These are phyloP conservation scores for Erythrolamprus reginae DNA, from an alignment of 2,113 vertebrate genomes.

Conservation along the genomic window DNA sequence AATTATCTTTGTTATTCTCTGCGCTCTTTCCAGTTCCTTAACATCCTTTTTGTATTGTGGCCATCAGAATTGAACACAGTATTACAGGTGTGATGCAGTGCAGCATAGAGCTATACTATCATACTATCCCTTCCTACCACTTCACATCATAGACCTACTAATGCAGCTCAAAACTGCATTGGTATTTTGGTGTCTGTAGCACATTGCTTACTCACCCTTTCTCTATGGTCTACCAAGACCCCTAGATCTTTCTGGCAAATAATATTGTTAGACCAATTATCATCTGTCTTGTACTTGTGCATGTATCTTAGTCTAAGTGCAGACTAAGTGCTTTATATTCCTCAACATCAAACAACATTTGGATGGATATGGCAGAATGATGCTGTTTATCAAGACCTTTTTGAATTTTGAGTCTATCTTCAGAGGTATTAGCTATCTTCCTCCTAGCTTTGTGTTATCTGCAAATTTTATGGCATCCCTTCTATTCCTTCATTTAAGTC, in stretches of 20 bases:
- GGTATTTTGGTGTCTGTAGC: background rate
- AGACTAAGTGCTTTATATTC: background rate
- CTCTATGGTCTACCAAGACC: background rate
- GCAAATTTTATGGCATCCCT: background rate
- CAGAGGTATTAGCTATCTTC: background rate
- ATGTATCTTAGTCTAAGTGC: background rate
- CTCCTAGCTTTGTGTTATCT: background rate
- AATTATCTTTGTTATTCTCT: background rate
- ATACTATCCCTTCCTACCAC: background rate
- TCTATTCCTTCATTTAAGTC: background rate
- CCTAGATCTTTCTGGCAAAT: background rate
- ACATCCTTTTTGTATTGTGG: background rate
- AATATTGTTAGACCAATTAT: background rate
- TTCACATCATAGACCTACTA: background rate
- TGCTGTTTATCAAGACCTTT: background rate
- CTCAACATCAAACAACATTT: background rate
- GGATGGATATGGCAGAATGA: background rate
- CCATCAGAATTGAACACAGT: background rate
- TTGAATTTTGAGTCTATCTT: background rate
- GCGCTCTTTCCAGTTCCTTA: background rate
- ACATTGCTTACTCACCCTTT: background rate
- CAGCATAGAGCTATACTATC: background rate
- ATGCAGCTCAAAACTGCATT: background rate
- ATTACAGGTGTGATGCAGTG: background rate
- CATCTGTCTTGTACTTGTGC: background rate